Evolutionary conservation across 2,113 vertebrate species (phyloP).

Genomic region (Cynoglossus semilaevis): DNA sequence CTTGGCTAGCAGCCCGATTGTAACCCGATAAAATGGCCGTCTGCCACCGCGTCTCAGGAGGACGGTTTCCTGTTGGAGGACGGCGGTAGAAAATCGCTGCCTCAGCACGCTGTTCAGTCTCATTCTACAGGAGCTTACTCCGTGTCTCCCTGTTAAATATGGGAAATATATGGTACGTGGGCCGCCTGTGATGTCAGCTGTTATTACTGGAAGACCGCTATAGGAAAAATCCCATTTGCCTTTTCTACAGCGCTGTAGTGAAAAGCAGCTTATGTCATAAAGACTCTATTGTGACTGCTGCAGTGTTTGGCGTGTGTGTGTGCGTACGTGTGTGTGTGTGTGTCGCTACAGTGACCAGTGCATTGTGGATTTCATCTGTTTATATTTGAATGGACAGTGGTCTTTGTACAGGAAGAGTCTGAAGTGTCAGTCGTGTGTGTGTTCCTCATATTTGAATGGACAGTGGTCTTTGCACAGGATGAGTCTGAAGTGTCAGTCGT

Average conservation of each 20-base stretch:
- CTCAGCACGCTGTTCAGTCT: slow-evolving; percentile 55
- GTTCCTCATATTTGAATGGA: slow-evolving; percentile 24
- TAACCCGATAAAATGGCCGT: slow-evolving; percentile 40
- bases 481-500: no score
- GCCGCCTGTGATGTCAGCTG: slow-evolving; percentile 64
- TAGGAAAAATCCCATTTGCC: slow-evolving; percentile 65
- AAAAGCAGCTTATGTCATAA: slow-evolving; percentile 67
- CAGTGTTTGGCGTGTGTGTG: not conserved
- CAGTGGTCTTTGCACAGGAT: slow-evolving; percentile 36
- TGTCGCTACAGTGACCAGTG: slow-evolving; percentile 27
- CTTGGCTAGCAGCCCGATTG: slow-evolving; percentile 15
- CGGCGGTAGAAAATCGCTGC: slow-evolving; percentile 42
- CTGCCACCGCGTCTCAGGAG: slow-evolving; percentile 22
- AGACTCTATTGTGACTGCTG: slow-evolving; percentile 58
- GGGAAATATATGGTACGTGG: slow-evolving; percentile 52
- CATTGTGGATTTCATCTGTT: slow-evolving; percentile 41
- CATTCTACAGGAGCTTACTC: slow-evolving; percentile 50
- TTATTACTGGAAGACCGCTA: slow-evolving; percentile 67
- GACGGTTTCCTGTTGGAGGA: slow-evolving; percentile 19
- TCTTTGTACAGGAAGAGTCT: slow-evolving; percentile 1
- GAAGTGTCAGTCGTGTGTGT: no score
- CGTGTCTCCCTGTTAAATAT: slow-evolving; percentile 53
- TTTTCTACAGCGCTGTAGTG: slow-evolving; percentile 54
- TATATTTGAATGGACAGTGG: slow-evolving; percentile 40
- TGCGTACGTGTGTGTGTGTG: slow-evolving; percentile 10